Evolutionary conservation across 2,113 vertebrate genomes (phyloP).

Genomic region (Stegastes partitus): DNA sequence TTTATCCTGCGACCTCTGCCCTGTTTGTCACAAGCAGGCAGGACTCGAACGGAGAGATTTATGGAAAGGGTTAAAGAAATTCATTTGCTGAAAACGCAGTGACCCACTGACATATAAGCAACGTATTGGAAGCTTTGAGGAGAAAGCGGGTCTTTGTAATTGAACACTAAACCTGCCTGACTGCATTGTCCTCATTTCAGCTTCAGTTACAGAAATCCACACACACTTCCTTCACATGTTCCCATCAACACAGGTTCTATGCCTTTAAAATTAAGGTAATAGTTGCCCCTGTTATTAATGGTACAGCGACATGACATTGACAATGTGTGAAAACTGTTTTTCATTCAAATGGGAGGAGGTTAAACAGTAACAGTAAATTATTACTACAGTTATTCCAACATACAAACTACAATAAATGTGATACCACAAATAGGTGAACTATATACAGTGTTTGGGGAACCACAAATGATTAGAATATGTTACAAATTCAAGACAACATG

Average conservation of each 20-base stretch:
- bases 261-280: neutral
- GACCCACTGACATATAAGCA: conserved; percentile 45
- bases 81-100: conserved; percentile 14
- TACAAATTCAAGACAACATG: neutral
- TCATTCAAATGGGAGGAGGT: too few species aligned
- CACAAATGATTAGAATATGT: too few species aligned
- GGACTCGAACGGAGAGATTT: neutral
- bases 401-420: too few species aligned
- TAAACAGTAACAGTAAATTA: too few species aligned
- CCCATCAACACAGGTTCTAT: neutral
- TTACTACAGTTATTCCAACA: too few species aligned
- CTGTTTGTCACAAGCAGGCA: neutral
- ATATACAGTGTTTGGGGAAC: too few species aligned
- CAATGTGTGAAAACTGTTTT: too few species aligned
- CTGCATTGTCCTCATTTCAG: conserved; percentile 3
- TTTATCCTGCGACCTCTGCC: conserved; percentile 30
- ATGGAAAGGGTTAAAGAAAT: conserved; percentile 3
- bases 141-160: conserved; percentile 29
- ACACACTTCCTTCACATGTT: neutral
- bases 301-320: too few species aligned
- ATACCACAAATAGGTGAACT: too few species aligned
- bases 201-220: neutral
- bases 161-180: neutral
- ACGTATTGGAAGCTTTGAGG: conserved; percentile 7
- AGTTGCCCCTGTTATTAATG: neutral